Percentiles rank a stretch among this genome's conserved stretches.
These are phyloP conservation scores for Lepidochrysops patricia DNA, from an alignment of 2,888 invertebrate genomes.

Conservation along the genomic window DNA sequence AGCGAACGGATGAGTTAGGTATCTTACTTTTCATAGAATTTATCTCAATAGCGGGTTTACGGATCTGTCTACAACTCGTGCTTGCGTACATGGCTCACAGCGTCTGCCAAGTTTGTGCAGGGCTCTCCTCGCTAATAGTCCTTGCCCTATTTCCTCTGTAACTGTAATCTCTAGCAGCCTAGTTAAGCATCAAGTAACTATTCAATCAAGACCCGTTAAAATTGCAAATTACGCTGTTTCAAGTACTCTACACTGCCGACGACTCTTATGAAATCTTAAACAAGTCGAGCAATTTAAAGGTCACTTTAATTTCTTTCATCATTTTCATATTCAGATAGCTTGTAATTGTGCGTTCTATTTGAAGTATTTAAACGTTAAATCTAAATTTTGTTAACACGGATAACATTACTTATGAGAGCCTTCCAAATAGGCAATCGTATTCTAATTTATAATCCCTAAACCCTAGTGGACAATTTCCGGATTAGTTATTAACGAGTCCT, in stretches of 20 bases:
- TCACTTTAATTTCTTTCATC: background rate
- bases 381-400: too few species aligned
- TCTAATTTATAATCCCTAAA: background rate
- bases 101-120: conserved; percentile 10
- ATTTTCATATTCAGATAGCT: background rate
- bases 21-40: too few species aligned
- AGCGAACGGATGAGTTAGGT: too few species aligned
- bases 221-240: background rate
- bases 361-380: background rate
- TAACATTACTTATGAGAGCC: background rate
- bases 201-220: conserved; percentile 7
- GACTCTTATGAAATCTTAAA: background rate
- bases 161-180: background rate
- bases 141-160: conserved; percentile 9
- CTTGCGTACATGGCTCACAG: too few species aligned
- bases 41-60: too few species aligned
- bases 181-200: conserved; percentile 1
- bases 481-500: background rate
- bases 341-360: background rate
- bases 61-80: too few species aligned
- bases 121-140: background rate
- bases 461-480: background rate
- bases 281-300: background rate
- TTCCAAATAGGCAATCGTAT: background rate
- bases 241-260: background rate